A percentile compares a stretch with the other conserved stretches of the same genome.
phyloP scores from a whole-genome alignment of 2,888 invertebrate species.

The Vesta saturnalis region DNA sequence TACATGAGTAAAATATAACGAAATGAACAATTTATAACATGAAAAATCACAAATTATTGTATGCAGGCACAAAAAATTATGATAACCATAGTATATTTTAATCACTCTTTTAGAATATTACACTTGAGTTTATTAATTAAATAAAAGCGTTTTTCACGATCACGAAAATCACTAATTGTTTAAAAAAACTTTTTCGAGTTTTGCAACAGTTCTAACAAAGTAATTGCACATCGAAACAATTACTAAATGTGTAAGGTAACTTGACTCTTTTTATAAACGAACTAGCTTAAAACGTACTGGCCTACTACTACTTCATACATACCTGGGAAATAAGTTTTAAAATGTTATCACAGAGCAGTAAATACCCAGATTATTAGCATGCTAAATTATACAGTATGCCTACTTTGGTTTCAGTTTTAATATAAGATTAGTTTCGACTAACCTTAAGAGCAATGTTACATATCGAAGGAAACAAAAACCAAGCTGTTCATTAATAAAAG shows the following conservation, averaged over 20 bases:
- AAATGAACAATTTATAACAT: conserved; percentile 35
- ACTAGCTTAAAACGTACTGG: conserved; percentile 32
- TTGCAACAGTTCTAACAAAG: conserved; percentile 41
- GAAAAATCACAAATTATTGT: conserved; percentile 37
- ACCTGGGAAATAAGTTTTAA: conserved; percentile 29
- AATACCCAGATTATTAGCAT: conserved; percentile 33
- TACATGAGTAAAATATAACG: conserved; percentile 35
- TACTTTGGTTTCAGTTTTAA: conserved; percentile 28
- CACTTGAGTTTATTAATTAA: conserved; percentile 37
- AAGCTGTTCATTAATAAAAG: conserved; percentile 30
- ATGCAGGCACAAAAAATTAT: conserved; percentile 38
- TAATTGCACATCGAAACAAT: conserved; percentile 50
- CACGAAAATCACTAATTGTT: conserved; percentile 38
- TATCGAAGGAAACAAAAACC: conserved; percentile 19
- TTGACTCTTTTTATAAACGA: conserved; percentile 27
- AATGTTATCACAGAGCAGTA: conserved; percentile 36
- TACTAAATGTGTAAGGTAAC: conserved; percentile 37
- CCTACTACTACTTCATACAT: conserved; percentile 28
- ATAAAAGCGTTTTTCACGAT: conserved; percentile 40
- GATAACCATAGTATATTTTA: conserved; percentile 37
- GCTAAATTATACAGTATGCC: conserved; percentile 11
- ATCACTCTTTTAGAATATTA: conserved; percentile 41
- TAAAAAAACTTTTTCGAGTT: conserved; percentile 31
- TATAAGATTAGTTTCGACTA: conserved; percentile 11
- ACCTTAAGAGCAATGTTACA: neutral